Conservation (phyloP, 2,113 vertebrate genomes). For the Gasterosteus nipponicus region DNA sequence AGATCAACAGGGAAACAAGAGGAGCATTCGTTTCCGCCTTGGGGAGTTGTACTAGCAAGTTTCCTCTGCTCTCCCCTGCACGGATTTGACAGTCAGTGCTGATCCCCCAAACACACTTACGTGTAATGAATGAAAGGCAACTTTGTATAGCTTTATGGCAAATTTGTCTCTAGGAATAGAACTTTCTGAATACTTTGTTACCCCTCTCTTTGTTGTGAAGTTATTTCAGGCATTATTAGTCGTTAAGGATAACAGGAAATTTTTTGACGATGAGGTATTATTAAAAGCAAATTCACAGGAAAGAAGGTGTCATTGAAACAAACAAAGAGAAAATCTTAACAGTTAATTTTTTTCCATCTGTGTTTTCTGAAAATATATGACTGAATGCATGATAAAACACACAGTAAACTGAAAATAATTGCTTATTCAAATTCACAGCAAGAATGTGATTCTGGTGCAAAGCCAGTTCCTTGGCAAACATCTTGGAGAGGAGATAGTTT, state of each 20-base stretch:
- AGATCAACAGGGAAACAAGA: conserved; percentile 80
- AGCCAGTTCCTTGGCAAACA: conserved; percentile 62
- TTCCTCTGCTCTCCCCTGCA: conserved; percentile 64
- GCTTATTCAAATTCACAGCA: conserved; percentile 48
- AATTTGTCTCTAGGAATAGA: conserved; percentile 51
- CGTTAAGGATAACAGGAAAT: neutral
- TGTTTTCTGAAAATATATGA: conserved; percentile 59
- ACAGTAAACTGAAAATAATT: conserved; percentile 60
- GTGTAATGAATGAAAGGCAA: conserved; percentile 66
- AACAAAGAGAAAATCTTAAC: conserved; percentile 57
- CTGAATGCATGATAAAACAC: conserved; percentile 35
- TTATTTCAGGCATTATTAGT: conserved; percentile 6
- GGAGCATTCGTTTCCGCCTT: conserved; percentile 76
- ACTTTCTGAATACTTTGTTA: conserved; percentile 51
- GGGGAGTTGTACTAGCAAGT: conserved; percentile 70
- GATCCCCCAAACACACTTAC: conserved; percentile 57
- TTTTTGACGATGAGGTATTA: conserved; percentile 43
- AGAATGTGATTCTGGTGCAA: conserved; percentile 46
- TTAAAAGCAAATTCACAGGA: conserved; percentile 39
- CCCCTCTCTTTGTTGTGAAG: conserved; percentile 8
- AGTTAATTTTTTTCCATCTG: conserved; percentile 63
- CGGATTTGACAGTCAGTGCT: conserved; percentile 75
- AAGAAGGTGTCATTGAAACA: conserved; percentile 55
- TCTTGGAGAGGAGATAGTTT: conserved; percentile 52
- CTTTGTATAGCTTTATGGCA: conserved; percentile 64